A percentile compares a stretch with the other conserved stretches of the same genome.
phyloP scores from a whole-genome alignment of 2,113 vertebrate genomes.

The Heterocephalus glaber region DNA sequence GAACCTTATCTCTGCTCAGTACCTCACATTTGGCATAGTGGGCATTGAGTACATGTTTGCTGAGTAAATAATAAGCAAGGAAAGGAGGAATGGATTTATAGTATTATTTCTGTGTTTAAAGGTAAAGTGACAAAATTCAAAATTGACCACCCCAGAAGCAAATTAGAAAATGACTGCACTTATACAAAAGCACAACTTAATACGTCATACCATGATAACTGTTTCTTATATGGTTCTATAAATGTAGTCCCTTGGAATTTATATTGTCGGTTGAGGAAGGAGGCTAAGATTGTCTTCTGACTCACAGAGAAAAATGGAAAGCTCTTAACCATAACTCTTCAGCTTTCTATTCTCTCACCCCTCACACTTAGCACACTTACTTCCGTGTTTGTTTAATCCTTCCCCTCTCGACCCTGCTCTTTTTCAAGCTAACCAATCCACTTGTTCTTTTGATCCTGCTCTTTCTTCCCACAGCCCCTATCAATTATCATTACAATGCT shows the following conservation, averaged over 20 bases:
- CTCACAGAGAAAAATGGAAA: conserved; percentile 6
- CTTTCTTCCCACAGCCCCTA: background rate
- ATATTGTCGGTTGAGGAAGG: background rate
- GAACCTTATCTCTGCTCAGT: background rate
- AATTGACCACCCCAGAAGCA: background rate
- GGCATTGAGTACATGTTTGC: background rate
- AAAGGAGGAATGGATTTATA: background rate
- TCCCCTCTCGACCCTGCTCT: background rate
- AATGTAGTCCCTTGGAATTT: background rate
- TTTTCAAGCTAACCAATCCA: background rate
- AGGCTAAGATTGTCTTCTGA: background rate
- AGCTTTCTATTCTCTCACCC: background rate
- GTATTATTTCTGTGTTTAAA: conserved; percentile 53
- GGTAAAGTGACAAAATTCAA: conserved; percentile 7
- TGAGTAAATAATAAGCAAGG: conserved; percentile 2
- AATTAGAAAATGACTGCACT: conserved; percentile 30
- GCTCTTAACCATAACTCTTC: background rate
- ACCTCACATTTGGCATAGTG: background rate
- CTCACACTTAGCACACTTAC: background rate
- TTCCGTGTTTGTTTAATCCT: background rate
- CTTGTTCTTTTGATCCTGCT: background rate
- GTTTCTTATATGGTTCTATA: background rate
- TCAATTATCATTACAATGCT: background rate
- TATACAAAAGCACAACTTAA: background rate
- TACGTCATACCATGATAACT: background rate